Evolutionary conservation across 2,888 invertebrate genomes (phyloP).

Genomic region (Coleophora flavipennella): DNA sequence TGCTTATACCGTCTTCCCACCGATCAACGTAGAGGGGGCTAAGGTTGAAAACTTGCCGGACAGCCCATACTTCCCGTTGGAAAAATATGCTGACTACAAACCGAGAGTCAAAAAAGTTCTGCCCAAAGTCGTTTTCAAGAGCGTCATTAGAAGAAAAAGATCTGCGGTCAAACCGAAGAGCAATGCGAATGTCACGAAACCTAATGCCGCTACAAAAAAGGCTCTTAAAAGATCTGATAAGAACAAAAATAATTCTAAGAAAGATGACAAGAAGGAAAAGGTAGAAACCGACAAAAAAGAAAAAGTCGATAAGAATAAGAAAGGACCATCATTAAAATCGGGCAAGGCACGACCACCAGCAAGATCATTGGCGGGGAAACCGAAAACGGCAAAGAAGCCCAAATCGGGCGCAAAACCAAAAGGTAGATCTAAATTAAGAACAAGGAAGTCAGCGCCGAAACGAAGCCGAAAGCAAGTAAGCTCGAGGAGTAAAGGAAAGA

Average conservation of each 20-base stretch:
- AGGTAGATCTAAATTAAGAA: neutral
- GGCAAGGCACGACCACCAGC: neutral
- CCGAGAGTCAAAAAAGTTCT: slow-evolving; percentile 37
- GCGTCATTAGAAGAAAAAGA: slow-evolving; percentile 23
- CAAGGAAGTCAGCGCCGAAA: neutral
- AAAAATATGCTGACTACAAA: slow-evolving; percentile 20
- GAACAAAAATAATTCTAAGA: neutral
- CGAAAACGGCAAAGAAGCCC: too few species aligned
- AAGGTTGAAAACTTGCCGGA: slow-evolving; percentile 20
- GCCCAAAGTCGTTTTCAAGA: slow-evolving; percentile 19
- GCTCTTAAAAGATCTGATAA: neutral
- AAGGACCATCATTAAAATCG: too few species aligned
- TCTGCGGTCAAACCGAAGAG: neutral
- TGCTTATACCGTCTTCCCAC: slow-evolving; percentile 37
- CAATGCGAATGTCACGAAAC: slow-evolving; percentile 1
- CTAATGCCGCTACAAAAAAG: neutral
- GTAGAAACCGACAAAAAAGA: neutral
- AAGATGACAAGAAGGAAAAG: neutral
- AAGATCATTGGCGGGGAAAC: neutral
- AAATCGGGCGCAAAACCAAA: neutral
- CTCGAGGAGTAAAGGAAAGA: neutral
- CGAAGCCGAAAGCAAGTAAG: neutral
- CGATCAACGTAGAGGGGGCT: slow-evolving; percentile 10
- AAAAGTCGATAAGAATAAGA: neutral
- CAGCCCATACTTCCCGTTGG: slow-evolving; percentile 32